A percentile compares a stretch with the other conserved stretches of the same genome.
Evolutionary conservation across 2,888 invertebrate species (phyloP).

Genomic region (Stenodema calcarata): DNA sequence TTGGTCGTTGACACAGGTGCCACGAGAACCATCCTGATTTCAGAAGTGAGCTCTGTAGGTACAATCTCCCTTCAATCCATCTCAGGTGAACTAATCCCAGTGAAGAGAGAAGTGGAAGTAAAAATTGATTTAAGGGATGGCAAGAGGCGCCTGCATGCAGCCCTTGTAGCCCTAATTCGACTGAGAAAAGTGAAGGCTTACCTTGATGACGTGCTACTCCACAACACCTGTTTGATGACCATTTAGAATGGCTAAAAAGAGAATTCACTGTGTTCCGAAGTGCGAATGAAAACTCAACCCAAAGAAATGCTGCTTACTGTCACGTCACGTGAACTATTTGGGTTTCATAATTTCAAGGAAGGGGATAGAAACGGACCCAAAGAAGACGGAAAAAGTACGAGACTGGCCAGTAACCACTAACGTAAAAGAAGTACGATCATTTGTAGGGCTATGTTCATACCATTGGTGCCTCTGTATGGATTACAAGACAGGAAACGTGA

Average conservation of each 20-base stretch:
- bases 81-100: not conserved
- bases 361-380: not conserved
- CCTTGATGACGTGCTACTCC: not conserved
- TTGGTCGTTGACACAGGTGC: no score
- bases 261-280: not conserved
- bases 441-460: not conserved
- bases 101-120: not conserved
- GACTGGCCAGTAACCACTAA: not conserved
- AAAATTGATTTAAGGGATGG: not conserved
- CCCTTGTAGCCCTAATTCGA: not conserved
- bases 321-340: not conserved
- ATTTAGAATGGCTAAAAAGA: not conserved
- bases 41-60: not conserved
- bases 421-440: not conserved
- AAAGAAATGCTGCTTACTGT: constrained; percentile 4
- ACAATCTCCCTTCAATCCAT: not conserved
- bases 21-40: no score
- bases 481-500: not conserved
- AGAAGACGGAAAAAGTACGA: not conserved
- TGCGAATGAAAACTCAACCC: not conserved
- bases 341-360: not conserved
- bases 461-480: not conserved
- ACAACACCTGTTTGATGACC: not conserved
- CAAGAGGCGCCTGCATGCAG: not conserved
- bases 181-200: not conserved